Percentiles rank a stretch among this genome's conserved stretches.
phyloP scores from a whole-genome alignment of 2,888 invertebrate species.

The Cheilosia soror region DNA sequence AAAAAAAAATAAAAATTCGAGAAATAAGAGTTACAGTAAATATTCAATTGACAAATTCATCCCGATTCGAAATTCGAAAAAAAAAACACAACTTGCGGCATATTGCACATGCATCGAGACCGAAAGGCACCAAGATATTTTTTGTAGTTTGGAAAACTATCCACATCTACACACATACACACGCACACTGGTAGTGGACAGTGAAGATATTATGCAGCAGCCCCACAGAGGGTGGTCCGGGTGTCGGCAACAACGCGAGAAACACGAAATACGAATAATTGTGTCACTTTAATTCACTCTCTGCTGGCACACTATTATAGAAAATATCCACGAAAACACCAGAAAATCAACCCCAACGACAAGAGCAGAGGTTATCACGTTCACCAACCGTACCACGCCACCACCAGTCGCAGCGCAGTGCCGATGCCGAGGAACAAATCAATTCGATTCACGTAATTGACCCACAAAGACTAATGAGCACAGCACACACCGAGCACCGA shows the following conservation, averaged over 20 bases:
- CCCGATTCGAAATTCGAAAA: slow-evolving; percentile 36
- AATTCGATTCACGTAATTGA: slow-evolving; percentile 71
- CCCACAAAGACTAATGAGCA: slow-evolving; percentile 68
- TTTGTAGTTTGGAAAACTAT: slow-evolving; percentile 26
- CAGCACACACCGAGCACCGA: slow-evolving; percentile 34
- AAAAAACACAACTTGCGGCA: slow-evolving; percentile 60
- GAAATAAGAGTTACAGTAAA: slow-evolving; percentile 16
- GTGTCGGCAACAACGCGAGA: slow-evolving; percentile 25
- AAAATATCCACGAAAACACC: slow-evolving; percentile 16
- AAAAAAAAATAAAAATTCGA: background rate
- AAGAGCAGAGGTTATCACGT: slow-evolving; percentile 12
- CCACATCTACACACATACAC: slow-evolving; percentile 19
- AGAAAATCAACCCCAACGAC: slow-evolving; percentile 25
- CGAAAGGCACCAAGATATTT: slow-evolving; percentile 1
- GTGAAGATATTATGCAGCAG: slow-evolving; percentile 5
- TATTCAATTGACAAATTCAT: slow-evolving; percentile 25
- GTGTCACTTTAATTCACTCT: slow-evolving; percentile 61
- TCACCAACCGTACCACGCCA: background rate
- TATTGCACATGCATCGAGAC: slow-evolving; percentile 36
- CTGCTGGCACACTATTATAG: slow-evolving; percentile 31
- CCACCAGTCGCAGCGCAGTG: slow-evolving; percentile 5
- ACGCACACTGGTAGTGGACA: background rate
- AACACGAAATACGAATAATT: slow-evolving; percentile 35
- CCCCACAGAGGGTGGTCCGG: slow-evolving; percentile 9
- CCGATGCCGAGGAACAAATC: slow-evolving; percentile 46